Evolutionary conservation across 1,140 invertebrate species (phyloP).

Genomic region (Aphelinus atriplicis): DNA sequence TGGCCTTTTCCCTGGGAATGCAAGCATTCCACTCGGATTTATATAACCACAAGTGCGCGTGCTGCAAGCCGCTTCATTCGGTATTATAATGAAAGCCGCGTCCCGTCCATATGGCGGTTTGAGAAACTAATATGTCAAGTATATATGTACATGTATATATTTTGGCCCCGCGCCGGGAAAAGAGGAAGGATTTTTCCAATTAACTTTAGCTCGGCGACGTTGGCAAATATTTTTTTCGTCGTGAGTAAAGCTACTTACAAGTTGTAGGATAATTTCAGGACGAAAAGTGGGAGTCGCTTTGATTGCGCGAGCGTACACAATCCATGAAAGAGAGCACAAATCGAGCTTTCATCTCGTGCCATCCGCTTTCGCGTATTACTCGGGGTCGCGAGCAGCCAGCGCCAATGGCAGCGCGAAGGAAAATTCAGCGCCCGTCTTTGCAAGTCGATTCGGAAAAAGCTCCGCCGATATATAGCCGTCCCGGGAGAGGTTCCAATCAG

Average conservation of each 20-base stretch:
- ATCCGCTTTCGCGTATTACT: not conserved
- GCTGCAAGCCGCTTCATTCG: too few relatives aligned
- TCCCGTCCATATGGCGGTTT: too few relatives aligned
- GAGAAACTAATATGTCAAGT: not conserved
- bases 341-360: slow-evolving; percentile 10
- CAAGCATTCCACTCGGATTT: too few relatives aligned
- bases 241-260: not conserved
- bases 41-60: too few relatives aligned
- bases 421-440: too few relatives aligned
- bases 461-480: too few relatives aligned
- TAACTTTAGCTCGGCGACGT: not conserved
- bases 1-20: too few relatives aligned
- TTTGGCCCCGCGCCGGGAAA: too few relatives aligned
- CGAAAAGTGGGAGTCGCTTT: not conserved
- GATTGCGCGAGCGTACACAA: not conserved
- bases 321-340: not conserved
- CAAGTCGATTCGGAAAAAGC: too few relatives aligned
- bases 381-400: not conserved
- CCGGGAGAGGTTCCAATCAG: too few relatives aligned
- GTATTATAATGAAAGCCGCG: too few relatives aligned
- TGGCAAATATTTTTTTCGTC: not conserved
- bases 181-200: not conserved
- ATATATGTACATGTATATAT: not conserved
- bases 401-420: too few relatives aligned
- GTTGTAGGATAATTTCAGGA: not conserved